phyloP scores from a whole-genome alignment of 2,888 invertebrate genomes.

The Drosophila sordidapex region DNA sequence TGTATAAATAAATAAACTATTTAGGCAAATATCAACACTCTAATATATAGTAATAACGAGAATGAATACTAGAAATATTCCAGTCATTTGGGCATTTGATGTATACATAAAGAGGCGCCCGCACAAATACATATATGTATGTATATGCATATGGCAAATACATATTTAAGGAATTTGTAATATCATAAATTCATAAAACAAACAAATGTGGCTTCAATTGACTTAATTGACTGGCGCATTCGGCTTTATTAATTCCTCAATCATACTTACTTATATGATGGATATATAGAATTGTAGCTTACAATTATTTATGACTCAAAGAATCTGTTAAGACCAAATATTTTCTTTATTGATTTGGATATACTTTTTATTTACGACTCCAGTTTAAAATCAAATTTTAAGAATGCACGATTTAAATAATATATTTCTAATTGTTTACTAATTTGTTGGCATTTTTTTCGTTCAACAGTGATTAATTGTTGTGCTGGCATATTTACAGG shows the following conservation, averaged over 20 bases:
- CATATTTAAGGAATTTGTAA: background rate
- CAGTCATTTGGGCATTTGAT: background rate
- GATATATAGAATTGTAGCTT: background rate
- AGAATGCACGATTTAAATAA: background rate
- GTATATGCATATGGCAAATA: background rate
- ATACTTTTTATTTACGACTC: background rate
- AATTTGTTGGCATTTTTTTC: background rate
- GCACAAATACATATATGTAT: background rate
- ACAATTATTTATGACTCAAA: background rate
- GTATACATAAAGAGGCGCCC: background rate
- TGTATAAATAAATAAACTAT: background rate
- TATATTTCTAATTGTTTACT: background rate
- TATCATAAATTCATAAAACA: background rate
- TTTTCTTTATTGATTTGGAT: background rate
- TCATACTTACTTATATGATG: background rate
- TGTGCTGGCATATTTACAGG: background rate
- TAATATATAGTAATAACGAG: background rate
- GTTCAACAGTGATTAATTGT: background rate
- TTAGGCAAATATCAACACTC: background rate
- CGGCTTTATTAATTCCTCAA: background rate
- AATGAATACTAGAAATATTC: background rate
- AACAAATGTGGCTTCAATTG: slow-evolving; percentile 1
- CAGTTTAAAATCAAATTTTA: background rate
- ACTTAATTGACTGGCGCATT: background rate
- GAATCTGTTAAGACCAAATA: background rate